Base-by-base conservation (phyloP, 2,797 vertebrate species). In the Lutjanus argentimaculatus region DNA sequence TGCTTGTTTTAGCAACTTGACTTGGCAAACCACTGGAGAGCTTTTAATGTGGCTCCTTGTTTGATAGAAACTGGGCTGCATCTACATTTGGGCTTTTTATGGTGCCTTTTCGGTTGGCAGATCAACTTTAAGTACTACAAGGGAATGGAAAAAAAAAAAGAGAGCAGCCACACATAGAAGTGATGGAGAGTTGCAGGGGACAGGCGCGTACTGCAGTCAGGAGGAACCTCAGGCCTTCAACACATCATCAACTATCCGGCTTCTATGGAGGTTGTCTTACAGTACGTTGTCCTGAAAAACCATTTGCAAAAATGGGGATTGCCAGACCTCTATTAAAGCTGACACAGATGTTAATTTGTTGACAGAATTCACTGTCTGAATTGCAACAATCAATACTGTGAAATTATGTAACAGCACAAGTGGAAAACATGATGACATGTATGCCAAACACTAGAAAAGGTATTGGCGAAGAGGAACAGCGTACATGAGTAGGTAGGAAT, bases 1-100 rank as follows among this genome's bases (percentile, higher is more conserved):
- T 66, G 83, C 83, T 88, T 90, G 84, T 88, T 90, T 90, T 86
- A 87, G 87, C 64, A 84, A 82, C 84, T 88, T 82, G 69, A 87
- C 81, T 89, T 87, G 84, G 85, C 80, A 87, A 90, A 87, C 87
- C 87, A 75, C 89, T 81, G 62, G 67, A 88, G 82, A 75, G 59
- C 82, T 80, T 90, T 86, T 86, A 86, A 87, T 89, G 89, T 86
- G 88, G 86, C 75, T 86, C 66, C 69, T 64, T 85, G 82, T 85
- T 90, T 88, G 78, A 88, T 88, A 84, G 56, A 84, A 85, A 80
- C 76, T 79, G 61, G 64, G 72, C 75, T 85, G 62, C 68, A 80
- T 85, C 79, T 83, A 89, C 83, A 76, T 83, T 83, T 72, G 56
- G 67, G 61, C 61, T 80, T 85, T 88, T 83, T 79, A 84, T 82